These are phyloP conservation scores for Aleiodes sp. DNA, from an alignment of 1,140 invertebrate species.

Conservation along the genomic window DNA sequence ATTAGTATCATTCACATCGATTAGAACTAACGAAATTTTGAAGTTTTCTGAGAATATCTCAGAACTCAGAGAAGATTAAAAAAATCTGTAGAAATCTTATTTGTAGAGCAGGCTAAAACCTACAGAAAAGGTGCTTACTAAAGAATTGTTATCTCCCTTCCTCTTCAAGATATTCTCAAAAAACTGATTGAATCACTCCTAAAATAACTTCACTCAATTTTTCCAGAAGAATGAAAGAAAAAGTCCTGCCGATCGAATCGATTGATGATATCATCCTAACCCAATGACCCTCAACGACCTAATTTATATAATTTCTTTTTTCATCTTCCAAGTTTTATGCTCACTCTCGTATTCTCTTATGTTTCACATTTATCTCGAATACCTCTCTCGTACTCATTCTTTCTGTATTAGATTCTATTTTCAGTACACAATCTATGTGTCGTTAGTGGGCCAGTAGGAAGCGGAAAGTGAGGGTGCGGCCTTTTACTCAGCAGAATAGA, in stretches of 20 bases:
- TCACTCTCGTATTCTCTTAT: background rate
- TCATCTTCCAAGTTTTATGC: background rate
- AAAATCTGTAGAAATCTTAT: no score
- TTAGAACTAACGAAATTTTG: no score
- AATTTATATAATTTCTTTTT: background rate
- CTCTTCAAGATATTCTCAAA: no score
- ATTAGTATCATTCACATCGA: no score
- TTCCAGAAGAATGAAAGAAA: no score
- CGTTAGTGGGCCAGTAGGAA: slow-evolving; percentile 42
- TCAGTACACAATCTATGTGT: background rate
- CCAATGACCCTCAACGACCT: background rate
- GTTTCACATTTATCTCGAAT: background rate
- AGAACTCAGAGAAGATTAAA: background rate
- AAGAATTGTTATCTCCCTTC: no score
- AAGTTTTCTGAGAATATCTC: no score
- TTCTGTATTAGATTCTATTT: background rate
- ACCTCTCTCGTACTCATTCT: background rate
- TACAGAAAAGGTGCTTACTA: no score
- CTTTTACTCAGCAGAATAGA: slow-evolving; percentile 31
- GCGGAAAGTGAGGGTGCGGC: slow-evolving; percentile 39
- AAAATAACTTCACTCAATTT: no score
- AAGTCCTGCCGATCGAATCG: background rate
- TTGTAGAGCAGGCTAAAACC: no score
- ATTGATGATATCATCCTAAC: background rate
- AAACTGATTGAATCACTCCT: no score